Percentiles rank a stretch among this genome's conserved stretches.
These are phyloP conservation scores for Pelusios castaneus DNA, from an alignment of 2,113 vertebrate species.

Conservation along the genomic window DNA sequence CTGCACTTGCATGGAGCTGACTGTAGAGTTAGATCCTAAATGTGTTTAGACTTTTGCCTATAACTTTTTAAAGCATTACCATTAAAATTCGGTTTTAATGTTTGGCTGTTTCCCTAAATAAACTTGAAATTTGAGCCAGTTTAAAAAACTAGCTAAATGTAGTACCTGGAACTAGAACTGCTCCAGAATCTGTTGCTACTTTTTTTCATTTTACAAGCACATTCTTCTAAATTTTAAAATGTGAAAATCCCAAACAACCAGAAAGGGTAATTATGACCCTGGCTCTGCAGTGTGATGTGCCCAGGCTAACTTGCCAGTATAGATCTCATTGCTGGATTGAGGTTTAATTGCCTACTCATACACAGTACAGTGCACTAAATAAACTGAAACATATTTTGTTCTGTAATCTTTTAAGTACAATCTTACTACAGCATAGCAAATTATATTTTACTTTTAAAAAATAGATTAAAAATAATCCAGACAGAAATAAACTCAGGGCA, in stretches of 20 bases:
- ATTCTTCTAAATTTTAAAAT: background rate
- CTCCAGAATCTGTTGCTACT: background rate
- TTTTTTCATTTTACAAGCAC: background rate
- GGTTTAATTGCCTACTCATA: background rate
- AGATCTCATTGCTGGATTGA: background rate
- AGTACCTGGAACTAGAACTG: background rate
- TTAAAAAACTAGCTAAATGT: background rate
- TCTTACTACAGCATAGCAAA: background rate
- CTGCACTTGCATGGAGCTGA: background rate
- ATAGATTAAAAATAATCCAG: background rate
- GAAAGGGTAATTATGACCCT: background rate
- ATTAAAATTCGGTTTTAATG: background rate
- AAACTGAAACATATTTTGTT: rapidly evolving
- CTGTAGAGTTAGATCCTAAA: background rate
- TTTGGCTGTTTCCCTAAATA: background rate
- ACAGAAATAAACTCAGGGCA: background rate
- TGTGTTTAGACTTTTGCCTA: background rate
- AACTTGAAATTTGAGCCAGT: background rate
- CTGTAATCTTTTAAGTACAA: rapidly evolving
- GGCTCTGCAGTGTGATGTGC: background rate
- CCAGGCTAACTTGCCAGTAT: background rate
- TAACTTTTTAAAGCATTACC: background rate
- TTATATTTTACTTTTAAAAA: rapidly evolving
- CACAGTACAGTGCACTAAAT: background rate
- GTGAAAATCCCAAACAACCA: background rate